Percentiles rank a stretch among this genome's conserved stretches.
phyloP scores from a whole-genome alignment of 2,797 vertebrate genomes.

The Paguma larvata region DNA sequence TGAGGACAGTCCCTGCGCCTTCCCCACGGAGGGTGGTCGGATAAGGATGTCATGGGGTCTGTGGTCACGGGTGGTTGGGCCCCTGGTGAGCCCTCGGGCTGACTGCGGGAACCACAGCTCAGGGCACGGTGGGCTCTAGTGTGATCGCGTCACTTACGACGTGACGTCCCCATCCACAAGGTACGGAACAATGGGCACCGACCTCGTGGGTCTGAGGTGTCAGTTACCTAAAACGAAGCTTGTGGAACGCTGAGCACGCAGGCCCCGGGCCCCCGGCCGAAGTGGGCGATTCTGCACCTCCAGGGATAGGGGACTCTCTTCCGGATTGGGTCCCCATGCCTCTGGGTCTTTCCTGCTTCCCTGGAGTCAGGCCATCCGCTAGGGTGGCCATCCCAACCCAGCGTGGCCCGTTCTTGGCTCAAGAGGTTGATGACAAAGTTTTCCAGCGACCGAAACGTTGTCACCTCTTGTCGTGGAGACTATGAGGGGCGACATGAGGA shows the following conservation, averaged over 20 bases:
- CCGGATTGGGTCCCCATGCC: fast-evolving
- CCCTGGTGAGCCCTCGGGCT: not conserved
- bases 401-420: not conserved
- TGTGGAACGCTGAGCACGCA: not conserved
- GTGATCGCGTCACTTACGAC: not conserved
- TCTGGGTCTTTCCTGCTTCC: not conserved
- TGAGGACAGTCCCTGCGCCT: not conserved
- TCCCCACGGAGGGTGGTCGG: not conserved
- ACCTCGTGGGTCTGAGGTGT: not conserved
- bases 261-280: not conserved
- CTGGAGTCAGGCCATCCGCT: no score
- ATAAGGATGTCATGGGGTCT: fast-evolving
- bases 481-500: not conserved
- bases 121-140: fast-evolving
- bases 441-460: not conserved
- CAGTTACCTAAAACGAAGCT: not conserved
- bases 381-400: fast-evolving
- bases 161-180: not conserved
- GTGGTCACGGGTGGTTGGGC: not conserved
- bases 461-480: not conserved
- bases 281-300: not conserved
- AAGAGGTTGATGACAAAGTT: not conserved
- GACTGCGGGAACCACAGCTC: not conserved
- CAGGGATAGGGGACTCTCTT: not conserved
- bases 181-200: not conserved